A percentile compares a stretch with the other conserved stretches of the same genome.
These are phyloP conservation scores for Drosophila pectinifera DNA, from an alignment of 1,140 invertebrate genomes.

Conservation along the genomic window DNA sequence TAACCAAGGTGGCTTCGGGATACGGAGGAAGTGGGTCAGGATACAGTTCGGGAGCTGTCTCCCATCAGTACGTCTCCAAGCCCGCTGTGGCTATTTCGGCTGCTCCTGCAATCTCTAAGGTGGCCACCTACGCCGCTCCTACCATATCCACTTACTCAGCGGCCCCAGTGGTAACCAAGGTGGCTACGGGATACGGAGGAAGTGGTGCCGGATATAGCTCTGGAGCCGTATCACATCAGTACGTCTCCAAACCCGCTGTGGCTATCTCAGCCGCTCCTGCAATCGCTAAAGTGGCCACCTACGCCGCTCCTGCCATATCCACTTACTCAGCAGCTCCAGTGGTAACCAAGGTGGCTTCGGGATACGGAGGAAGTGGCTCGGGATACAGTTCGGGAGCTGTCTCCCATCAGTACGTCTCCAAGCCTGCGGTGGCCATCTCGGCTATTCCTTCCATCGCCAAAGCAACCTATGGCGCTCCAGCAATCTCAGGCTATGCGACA, in stretches of 20 bases:
- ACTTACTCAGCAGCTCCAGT: conserved; percentile 45
- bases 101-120: conserved; percentile 61
- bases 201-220: neutral
- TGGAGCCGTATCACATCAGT: conserved; percentile 32
- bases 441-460: conserved; percentile 61
- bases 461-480: conserved; percentile 58
- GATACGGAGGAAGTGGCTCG: conserved; percentile 30
- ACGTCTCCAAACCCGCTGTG: conserved; percentile 51
- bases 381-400: conserved; percentile 44
- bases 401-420: conserved; percentile 62
- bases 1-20: conserved; percentile 49
- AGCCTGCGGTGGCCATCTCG: conserved; percentile 43
- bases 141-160: conserved; percentile 3
- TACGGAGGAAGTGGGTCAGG: conserved; percentile 27
- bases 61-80: conserved; percentile 62
- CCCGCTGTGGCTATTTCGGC: conserved; percentile 44
- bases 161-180: conserved; percentile 36
- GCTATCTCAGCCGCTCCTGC: conserved; percentile 48
- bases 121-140: conserved; percentile 61
- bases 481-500: conserved; percentile 28
- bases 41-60: conserved; percentile 48
- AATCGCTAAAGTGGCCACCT: conserved; percentile 31
- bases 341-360: conserved; percentile 46
- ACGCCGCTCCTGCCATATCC: conserved; percentile 43
- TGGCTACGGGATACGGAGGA: conserved; percentile 10